A percentile compares a stretch with the other conserved stretches of the same genome.
Evolutionary conservation across 2,797 vertebrate species (phyloP).

Genomic region (Ctenochaetus hawaiiensis): DNA sequence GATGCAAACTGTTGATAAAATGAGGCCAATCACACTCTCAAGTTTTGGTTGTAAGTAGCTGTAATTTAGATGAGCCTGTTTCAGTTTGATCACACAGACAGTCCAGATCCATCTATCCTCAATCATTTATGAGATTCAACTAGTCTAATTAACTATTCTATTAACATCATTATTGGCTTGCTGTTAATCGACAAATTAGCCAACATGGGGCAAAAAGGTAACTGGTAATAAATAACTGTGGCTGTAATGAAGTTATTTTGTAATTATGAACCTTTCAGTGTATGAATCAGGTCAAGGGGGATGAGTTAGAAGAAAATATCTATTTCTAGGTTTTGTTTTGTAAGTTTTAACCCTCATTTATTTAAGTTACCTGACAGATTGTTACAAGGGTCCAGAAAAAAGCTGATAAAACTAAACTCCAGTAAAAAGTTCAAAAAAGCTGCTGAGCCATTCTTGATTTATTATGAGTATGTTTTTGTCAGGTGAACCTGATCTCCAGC

Average conservation of each 20-base stretch:
- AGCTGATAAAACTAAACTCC: too few relatives aligned
- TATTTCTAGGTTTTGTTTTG: too few relatives aligned
- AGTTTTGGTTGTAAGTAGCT: not conserved
- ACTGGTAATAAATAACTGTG: not conserved
- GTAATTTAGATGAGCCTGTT: not conserved
- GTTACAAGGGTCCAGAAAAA: too few relatives aligned
- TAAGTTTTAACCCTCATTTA: too few relatives aligned
- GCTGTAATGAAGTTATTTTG: not conserved
- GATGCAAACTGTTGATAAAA: not conserved
- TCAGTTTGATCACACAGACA: not conserved
- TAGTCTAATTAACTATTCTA: not conserved
- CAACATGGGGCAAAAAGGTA: not conserved
- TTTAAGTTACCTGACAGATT: too few relatives aligned
- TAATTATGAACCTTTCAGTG: not conserved
- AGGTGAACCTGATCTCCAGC: too few relatives aligned
- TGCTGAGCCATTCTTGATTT: too few relatives aligned
- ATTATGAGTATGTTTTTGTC: too few relatives aligned
- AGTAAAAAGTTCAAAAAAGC: too few relatives aligned
- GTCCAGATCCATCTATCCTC: not conserved
- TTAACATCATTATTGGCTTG: not conserved
- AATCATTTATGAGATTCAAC: not conserved
- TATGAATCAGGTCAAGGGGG: not conserved
- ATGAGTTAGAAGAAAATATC: too few relatives aligned
- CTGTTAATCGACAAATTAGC: not conserved
- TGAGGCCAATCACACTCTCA: not conserved